phyloP scores from a whole-genome alignment of 2,113 vertebrate species.

The Muscicapa adusta region DNA sequence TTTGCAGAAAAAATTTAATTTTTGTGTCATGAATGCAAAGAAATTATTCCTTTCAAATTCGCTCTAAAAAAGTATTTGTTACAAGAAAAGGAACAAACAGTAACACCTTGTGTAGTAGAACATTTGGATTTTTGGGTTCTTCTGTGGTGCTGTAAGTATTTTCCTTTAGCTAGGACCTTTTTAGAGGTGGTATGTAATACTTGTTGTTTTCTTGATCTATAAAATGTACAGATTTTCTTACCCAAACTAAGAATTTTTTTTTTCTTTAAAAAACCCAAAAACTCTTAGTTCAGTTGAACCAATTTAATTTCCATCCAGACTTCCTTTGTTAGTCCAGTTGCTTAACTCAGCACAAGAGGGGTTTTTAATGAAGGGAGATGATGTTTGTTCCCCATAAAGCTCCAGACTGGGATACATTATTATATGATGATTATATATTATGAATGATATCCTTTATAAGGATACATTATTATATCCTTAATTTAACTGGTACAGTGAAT shows the following conservation, averaged over 20 bases:
- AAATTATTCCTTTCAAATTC: neutral
- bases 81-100: neutral
- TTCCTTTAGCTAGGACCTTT: neutral
- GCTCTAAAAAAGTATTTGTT: neutral
- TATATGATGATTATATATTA: too few species aligned
- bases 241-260: neutral
- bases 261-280: neutral
- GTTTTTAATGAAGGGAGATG: neutral
- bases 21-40: neutral
- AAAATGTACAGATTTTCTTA: neutral
- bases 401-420: neutral
- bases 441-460: too few species aligned
- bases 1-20: conserved; percentile 16
- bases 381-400: neutral
- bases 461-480: neutral
- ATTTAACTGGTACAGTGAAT: neutral
- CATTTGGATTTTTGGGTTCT: neutral
- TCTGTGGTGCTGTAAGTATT: neutral
- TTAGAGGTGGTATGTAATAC: neutral
- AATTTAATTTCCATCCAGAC: neutral
- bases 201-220: neutral
- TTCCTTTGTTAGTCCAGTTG: neutral
- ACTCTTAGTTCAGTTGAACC: neutral
- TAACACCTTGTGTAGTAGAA: neutral
- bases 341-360: neutral